Percentiles rank a stretch among this genome's conserved stretches.
Evolutionary conservation across 2,888 invertebrate species (phyloP).

Genomic region (Drosophila maculinotata): DNA sequence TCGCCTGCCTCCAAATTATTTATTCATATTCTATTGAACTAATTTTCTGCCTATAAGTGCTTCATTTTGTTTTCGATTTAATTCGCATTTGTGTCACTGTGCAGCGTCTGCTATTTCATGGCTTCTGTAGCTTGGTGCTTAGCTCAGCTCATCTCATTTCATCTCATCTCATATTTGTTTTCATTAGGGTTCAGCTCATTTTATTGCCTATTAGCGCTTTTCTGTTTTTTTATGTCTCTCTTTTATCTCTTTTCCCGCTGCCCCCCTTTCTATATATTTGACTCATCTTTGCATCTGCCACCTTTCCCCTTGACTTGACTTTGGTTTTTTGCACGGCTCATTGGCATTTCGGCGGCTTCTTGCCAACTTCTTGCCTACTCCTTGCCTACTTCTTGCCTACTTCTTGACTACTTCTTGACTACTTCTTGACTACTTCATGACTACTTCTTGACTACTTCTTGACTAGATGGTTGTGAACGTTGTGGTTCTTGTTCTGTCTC

Average conservation of each 20-base stretch:
- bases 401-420: slow-evolving; percentile 7
- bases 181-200: slow-evolving; percentile 21
- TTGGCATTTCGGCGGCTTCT: slow-evolving; percentile 30
- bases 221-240: slow-evolving; percentile 13
- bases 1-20: too few relatives aligned
- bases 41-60: too few relatives aligned
- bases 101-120: slow-evolving; percentile 15
- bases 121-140: slow-evolving; percentile 39
- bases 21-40: too few relatives aligned
- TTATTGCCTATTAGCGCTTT: slow-evolving; percentile 51
- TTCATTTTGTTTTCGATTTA: neutral
- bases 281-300: slow-evolving; percentile 6
- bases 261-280: neutral
- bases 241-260: neutral
- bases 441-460: neutral
- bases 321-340: neutral
- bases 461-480: slow-evolving; percentile 8
- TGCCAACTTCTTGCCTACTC: neutral
- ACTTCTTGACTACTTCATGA: slow-evolving; percentile 5
- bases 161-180: too few relatives aligned
- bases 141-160: slow-evolving; percentile 28
- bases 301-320: slow-evolving; percentile 17
- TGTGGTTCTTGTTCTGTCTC: slow-evolving; percentile 10
- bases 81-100: slow-evolving; percentile 43
- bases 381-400: slow-evolving; percentile 2